A percentile compares a stretch with the other conserved stretches of the same genome.
Conservation (phyloP, 2,888 invertebrate genomes). For the Sphecodes monilicornis region DNA sequence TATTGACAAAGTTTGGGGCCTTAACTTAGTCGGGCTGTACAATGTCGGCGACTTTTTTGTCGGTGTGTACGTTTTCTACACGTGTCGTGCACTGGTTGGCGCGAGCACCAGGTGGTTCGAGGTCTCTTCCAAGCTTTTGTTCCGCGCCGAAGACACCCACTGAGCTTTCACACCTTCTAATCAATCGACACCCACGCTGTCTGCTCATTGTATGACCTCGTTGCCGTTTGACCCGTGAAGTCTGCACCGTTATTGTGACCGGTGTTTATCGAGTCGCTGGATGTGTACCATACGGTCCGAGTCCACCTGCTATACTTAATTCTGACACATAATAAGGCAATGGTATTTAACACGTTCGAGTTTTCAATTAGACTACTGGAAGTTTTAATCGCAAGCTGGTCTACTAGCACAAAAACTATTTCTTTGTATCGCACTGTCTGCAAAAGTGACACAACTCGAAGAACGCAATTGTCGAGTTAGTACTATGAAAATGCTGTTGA, state of each 20-base stretch:
- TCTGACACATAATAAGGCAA: background rate
- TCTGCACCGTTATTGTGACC: background rate
- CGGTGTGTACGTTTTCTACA: slow-evolving; percentile 13
- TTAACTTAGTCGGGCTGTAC: background rate
- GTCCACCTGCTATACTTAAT: background rate
- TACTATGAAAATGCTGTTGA: too few relatives aligned
- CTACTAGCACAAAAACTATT: too few relatives aligned
- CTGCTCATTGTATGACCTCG: slow-evolving; percentile 14
- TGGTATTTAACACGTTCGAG: too few relatives aligned
- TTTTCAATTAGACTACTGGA: background rate
- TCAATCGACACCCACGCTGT: slow-evolving; percentile 12
- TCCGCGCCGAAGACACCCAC: background rate
- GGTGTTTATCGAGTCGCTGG: background rate
- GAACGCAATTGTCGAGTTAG: too few relatives aligned
- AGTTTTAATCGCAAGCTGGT: background rate
- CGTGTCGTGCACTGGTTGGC: slow-evolving; percentile 37
- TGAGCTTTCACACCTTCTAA: slow-evolving; percentile 28
- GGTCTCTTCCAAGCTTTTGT: slow-evolving; percentile 24
- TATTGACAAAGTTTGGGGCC: background rate
- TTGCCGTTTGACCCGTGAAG: background rate
- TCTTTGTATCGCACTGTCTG: too few relatives aligned
- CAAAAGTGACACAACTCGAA: too few relatives aligned
- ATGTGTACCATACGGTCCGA: background rate
- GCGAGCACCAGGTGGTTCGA: slow-evolving; percentile 26
- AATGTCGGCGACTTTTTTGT: background rate